Conservation (phyloP, 2,113 vertebrate genomes). For the Blennius ocellaris region DNA sequence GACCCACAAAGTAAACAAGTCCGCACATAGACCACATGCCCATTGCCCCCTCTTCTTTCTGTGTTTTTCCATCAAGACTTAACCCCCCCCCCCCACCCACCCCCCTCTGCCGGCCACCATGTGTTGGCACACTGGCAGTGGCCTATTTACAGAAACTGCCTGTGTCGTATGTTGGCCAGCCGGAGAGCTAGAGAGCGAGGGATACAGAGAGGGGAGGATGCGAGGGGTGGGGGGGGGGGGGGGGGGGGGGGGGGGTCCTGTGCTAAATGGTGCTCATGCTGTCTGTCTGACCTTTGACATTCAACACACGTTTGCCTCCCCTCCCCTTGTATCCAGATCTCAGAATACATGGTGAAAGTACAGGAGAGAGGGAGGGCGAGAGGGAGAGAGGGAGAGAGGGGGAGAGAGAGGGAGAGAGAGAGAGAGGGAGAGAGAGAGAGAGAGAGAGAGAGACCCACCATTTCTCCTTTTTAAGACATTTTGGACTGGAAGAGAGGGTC, state of each 20-base stretch:
- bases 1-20: constrained; percentile 50
- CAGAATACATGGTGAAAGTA: constrained; percentile 64
- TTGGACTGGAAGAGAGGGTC: constrained; percentile 31
- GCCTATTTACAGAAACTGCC: constrained; percentile 59
- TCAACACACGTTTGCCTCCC: constrained; percentile 41
- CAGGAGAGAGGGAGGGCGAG: background rate
- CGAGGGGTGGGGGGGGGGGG: background rate
- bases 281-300: constrained; percentile 72
- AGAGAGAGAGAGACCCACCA: background rate
- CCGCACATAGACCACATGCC: constrained; percentile 44
- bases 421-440: constrained; percentile 3
- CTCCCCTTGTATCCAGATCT: constrained; percentile 25
- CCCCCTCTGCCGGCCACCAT: constrained; percentile 3
- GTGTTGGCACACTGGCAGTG: constrained; percentile 55
- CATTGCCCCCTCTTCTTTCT: constrained; percentile 7
- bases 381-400: constrained; percentile 2
- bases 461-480: constrained; percentile 73
- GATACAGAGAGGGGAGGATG: too few relatives aligned
- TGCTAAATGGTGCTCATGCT: constrained; percentile 54
- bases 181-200: background rate
- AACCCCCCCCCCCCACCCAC: background rate
- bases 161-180: constrained; percentile 28
- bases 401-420: background rate
- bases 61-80: constrained; percentile 67
- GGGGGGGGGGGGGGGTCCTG: background rate